Conservation (phyloP, 2,797 vertebrate species). For the Catharus ustulatus region DNA sequence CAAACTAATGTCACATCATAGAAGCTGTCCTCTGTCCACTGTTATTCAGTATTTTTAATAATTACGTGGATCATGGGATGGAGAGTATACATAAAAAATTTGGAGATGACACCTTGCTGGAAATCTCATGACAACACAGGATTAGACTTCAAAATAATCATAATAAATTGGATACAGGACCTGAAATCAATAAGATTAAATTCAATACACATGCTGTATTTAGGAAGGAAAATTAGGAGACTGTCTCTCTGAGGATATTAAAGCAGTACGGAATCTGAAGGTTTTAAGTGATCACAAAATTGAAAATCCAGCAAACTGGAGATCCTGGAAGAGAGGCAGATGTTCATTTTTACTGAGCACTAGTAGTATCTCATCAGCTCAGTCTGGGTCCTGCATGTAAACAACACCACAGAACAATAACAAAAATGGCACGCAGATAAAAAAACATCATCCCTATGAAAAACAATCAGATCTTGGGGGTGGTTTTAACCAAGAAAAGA, state of each 20-base stretch:
- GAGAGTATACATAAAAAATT: neutral
- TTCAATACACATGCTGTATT: neutral
- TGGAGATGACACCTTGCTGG: neutral
- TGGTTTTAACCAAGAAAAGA: neutral
- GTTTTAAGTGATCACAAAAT: neutral
- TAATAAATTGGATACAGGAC: conserved; percentile 23
- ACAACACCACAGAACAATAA: neutral
- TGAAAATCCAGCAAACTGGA: neutral
- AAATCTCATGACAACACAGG: neutral
- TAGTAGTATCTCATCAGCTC: neutral
- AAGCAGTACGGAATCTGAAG: neutral
- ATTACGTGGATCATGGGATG: neutral
- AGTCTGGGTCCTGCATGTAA: neutral
- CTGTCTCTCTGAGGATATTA: neutral
- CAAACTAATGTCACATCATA: neutral
- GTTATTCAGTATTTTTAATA: conserved; percentile 4
- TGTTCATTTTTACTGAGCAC: neutral
- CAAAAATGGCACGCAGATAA: neutral
- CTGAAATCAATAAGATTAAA: conserved; percentile 29
- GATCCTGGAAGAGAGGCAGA: neutral
- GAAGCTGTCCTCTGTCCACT: neutral
- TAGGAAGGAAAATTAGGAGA: neutral
- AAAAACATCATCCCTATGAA: neutral
- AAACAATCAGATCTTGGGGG: neutral
- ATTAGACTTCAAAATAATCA: conserved; percentile 17